Evolutionary conservation across 2,888 invertebrate genomes (phyloP), one percentile per base, ranked within the genome.

Genomic region (Sinelater perroti): DNA sequence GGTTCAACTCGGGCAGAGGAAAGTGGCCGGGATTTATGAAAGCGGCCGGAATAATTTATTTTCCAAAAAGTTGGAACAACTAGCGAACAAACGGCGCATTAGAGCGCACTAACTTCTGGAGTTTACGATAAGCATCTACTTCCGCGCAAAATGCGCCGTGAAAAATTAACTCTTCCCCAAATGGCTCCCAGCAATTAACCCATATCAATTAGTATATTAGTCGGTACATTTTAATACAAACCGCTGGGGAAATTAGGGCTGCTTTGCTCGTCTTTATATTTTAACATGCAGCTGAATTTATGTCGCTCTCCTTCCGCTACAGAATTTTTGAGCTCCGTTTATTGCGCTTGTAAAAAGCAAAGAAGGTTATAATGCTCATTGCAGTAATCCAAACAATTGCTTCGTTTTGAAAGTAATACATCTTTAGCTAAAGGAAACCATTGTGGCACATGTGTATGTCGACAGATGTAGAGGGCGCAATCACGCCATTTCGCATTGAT

Each of bases 121-220:
- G 40, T 40, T 20, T 13, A 20, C 26, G 40, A 40, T 40, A 40
- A 40, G 14, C 40, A 40, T 26, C 40, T 40, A 40, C 24, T 40
- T 40, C 24, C 24, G 14, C 40, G 24, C 24, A 40, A 40, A 40
- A 40, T 38, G 21, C 20, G 21, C 50, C 56, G 56, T 56, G 50
- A 52, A 56, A 49, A 44, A 38, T 50, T 36, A 38, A 33, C 18
- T 17, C n/a, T 30, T 24, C 26, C 36, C 35, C 28, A 40, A 45
- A 45, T 45, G 26, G 47, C 59, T 30, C 49, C 24, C 30, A 40
- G 56, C 53, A 59, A 62, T 62, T 61, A 61, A 50, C 51, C 54
- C 55, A 46, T 52, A 58, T 61, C 54, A 61, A 61, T 61, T 59
- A 62, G 52, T 44, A 52, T 59, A 58, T 58, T 56, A 57, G 52